These are phyloP conservation scores for Crocuta crocuta DNA, from an alignment of 2,113 vertebrate genomes.

Conservation along the genomic window DNA sequence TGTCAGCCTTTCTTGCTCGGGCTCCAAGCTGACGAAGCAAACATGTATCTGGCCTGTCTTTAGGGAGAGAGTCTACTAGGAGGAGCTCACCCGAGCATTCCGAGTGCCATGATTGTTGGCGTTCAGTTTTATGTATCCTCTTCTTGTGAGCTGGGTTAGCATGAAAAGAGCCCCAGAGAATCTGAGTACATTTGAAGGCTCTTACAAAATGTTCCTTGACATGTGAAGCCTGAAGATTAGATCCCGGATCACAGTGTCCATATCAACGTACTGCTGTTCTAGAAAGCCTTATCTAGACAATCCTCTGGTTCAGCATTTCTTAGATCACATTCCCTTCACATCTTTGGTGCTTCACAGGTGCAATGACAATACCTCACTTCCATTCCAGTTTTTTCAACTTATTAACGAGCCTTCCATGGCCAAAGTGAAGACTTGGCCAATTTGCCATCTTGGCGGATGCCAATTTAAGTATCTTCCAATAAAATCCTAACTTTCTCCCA, in stretches of 20 bases:
- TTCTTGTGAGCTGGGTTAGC: background rate
- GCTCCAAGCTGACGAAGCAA: background rate
- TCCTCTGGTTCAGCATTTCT: background rate
- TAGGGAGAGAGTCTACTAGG: background rate
- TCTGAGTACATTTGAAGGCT: background rate
- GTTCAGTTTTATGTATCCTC: background rate
- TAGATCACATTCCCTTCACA: background rate
- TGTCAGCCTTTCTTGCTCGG: background rate
- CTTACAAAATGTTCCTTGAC: background rate
- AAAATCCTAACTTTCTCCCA: background rate
- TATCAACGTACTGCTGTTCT: background rate
- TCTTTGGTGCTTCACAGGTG: background rate
- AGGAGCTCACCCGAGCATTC: background rate
- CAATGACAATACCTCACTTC: background rate
- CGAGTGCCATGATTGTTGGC: background rate
- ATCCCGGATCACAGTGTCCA: background rate
- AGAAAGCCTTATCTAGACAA: background rate
- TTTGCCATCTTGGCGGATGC: background rate
- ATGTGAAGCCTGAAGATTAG: background rate
- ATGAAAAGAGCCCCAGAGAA: background rate
- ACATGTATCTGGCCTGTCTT: background rate
- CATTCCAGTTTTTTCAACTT: constrained; percentile 16
- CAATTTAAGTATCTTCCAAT: background rate
- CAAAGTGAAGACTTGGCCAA: constrained; percentile 9
- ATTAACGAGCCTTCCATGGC: background rate